phyloP scores from a whole-genome alignment of 2,113 vertebrate genomes.

The Callaeas wilsoni region DNA sequence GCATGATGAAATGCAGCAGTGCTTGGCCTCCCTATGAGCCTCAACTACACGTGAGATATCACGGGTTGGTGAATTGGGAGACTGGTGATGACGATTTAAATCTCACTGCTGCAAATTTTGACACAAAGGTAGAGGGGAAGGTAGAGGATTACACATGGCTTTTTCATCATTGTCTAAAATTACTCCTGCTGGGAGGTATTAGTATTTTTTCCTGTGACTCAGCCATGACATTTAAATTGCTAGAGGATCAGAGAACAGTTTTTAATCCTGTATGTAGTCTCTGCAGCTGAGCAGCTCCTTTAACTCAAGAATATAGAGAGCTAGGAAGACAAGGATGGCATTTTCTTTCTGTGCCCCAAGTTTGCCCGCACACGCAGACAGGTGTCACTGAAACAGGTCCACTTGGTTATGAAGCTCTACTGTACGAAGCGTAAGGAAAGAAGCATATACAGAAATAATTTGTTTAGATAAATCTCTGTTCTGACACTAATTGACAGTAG shows the following conservation, averaged over 20 bases:
- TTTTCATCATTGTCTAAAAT: neutral
- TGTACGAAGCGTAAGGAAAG: neutral
- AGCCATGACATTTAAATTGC: neutral
- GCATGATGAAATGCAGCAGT: neutral
- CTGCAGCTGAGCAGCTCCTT: neutral
- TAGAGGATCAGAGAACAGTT: neutral
- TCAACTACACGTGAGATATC: fast-evolving
- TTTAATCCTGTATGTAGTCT: neutral
- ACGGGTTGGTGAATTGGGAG: neutral
- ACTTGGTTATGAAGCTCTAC: neutral
- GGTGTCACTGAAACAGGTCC: neutral
- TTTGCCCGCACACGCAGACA: neutral
- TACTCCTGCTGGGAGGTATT: neutral
- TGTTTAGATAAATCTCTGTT: constrained; percentile 38
- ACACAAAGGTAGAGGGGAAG: neutral
- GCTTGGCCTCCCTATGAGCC: neutral
- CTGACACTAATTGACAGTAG: constrained; percentile 48
- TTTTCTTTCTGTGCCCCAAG: neutral
- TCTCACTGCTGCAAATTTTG: neutral
- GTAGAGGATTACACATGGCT: neutral
- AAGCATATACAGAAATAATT: neutral
- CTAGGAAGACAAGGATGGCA: neutral
- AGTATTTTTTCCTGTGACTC: neutral
- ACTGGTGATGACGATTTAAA: neutral
- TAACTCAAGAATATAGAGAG: neutral